Base-by-base conservation (phyloP, 2,888 invertebrate species). In the Hemistola chrysoprasaria region DNA sequence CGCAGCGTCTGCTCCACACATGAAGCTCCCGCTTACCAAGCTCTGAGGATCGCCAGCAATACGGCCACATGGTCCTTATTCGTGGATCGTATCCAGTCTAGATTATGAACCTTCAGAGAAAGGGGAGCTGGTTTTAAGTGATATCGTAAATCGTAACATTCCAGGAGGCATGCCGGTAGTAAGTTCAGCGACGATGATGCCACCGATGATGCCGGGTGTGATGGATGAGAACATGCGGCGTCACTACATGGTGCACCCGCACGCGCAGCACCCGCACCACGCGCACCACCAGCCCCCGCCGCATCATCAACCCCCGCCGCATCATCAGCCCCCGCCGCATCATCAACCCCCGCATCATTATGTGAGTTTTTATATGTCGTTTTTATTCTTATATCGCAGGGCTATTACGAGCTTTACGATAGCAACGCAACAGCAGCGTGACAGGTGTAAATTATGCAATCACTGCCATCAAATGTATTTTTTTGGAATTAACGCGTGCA, bases 151-250 rank as follows among this genome's bases (percentile, higher is more conserved):
- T 6, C 6, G 7, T 11, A 10, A 11, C 8, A 36, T 75, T 77
- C 6, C 76, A 87, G 89, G 84, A 47, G 86, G 84, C 49, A 94
- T 97, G 92, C 97, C 96, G 39, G 95, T 97, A 73, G 95, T 97
- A 87, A 96, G 97, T 62, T 97, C 97, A 48, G 95, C 83, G 36
- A 71, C 83, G 11, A 86, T 87, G 86, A 82, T 87, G 80, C 86
- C 95, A 39, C 97, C 95, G 55, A 95, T 97, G 90, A 93, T 97
- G 74, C 95, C 97, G 60, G 97, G 96, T 77, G 96, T 97, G 70
- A 93, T 97, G 62, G 97, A 97, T 85, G 97, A 97, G 83, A 94
- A 94, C 62, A 91, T 98, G 73, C 92, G 97, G 73, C 92, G 97
- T 56, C 97, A 97, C 84, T 95, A 97, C 72, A 94, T 98, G 71